These are phyloP conservation scores for Nipponacmea schrenckii DNA, from an alignment of 2,888 invertebrate species.

Conservation along the genomic window DNA sequence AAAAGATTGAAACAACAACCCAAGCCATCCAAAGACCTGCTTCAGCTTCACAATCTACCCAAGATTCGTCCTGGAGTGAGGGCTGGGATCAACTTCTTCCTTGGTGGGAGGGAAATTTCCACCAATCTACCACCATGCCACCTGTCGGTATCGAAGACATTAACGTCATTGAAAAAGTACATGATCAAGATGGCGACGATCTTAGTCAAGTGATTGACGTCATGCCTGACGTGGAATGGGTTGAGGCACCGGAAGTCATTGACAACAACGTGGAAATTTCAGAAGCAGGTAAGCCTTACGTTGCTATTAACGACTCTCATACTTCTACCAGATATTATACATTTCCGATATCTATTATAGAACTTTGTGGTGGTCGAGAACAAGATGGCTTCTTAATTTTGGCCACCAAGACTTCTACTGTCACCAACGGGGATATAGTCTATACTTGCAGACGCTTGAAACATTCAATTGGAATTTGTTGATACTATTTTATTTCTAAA, in stretches of 20 bases:
- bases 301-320: background rate
- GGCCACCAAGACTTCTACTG: no score
- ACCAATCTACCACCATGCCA: constrained; percentile 12
- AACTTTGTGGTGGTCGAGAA: no score
- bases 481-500: background rate
- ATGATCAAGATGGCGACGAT: background rate
- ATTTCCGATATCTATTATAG: no score
- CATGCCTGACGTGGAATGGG: constrained; percentile 3
- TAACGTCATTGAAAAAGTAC: constrained; percentile 1
- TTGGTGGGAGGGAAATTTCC: constrained; percentile 29
- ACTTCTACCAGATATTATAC: background rate
- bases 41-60: background rate
- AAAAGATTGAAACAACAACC: background rate
- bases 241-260: constrained; percentile 3
- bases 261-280: constrained; percentile 7
- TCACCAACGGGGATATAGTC: no score
- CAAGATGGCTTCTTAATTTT: no score
- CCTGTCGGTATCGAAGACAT: constrained; percentile 8
- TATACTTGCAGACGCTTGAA: no score
- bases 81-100: constrained; percentile 30
- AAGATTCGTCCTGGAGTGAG: constrained; percentile 22
- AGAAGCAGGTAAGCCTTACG: background rate
- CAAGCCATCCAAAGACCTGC: background rate
- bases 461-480: no score
- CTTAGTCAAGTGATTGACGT: background rate